Conservation (phyloP, 2,888 invertebrate genomes). For the Drosophila barbarae region DNA sequence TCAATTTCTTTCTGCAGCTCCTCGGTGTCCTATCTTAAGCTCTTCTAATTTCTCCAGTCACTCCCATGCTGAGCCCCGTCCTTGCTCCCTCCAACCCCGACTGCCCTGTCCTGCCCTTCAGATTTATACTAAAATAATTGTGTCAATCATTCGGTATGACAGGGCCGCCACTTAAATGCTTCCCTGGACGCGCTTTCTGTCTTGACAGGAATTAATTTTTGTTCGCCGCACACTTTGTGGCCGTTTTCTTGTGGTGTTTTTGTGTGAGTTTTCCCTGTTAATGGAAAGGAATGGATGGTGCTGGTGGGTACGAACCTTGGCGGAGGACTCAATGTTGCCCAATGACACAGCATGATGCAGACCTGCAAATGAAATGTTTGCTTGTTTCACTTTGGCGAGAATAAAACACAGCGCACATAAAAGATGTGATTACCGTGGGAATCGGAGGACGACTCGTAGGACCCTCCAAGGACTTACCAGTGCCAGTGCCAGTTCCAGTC, state of each 20-base stretch:
- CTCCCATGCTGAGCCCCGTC: conserved; percentile 6
- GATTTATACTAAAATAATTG: conserved; percentile 28
- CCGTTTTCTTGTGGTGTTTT: neutral
- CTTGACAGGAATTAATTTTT: conserved; percentile 27
- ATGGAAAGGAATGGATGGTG: neutral
- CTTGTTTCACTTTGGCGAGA: conserved; percentile 31
- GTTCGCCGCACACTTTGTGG: conserved; percentile 24
- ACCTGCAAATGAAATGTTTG: conserved; percentile 69
- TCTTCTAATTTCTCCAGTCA: neutral
- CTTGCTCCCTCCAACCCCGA: neutral
- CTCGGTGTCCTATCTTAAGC: neutral
- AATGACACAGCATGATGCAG: conserved; percentile 80
- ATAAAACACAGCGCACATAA: conserved; percentile 37
- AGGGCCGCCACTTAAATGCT: conserved; percentile 10
- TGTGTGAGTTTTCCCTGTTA: conserved; percentile 3
- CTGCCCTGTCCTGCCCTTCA: neutral
- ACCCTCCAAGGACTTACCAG: conserved; percentile 67
- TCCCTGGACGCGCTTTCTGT: conserved; percentile 5
- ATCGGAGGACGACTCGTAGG: conserved; percentile 11
- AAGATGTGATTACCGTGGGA: conserved; percentile 31
- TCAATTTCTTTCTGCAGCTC: conserved; percentile 7
- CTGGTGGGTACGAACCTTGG: conserved; percentile 71
- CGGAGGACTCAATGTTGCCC: conserved; percentile 79
- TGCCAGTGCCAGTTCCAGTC: conserved; percentile 60
- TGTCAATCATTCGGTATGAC: conserved; percentile 32